phyloP scores from a whole-genome alignment of 2,113 vertebrate species.

The Ictidomys tridecemlineatus region DNA sequence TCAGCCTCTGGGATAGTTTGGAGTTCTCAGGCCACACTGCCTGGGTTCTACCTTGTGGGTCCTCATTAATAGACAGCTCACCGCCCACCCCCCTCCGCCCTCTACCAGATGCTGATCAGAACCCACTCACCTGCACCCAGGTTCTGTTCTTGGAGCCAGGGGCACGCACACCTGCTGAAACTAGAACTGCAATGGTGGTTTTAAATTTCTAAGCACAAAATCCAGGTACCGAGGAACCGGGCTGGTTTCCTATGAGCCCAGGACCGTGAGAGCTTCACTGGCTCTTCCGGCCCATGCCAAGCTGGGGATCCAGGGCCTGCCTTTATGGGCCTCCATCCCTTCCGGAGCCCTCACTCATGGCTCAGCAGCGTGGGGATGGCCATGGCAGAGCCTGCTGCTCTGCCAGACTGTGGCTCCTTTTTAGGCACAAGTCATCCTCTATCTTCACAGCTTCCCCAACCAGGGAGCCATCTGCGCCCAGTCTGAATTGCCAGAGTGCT shows the following conservation, averaged over 20 bases:
- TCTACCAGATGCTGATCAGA: not conserved
- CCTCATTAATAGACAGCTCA: not conserved
- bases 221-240: not conserved
- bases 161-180: fast-evolving
- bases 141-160: not conserved
- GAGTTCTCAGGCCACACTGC: not conserved
- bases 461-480: too few relatives aligned
- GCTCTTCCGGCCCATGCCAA: too few relatives aligned
- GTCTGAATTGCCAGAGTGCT: too few relatives aligned
- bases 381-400: not conserved
- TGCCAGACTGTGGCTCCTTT: not conserved
- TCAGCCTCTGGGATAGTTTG: not conserved
- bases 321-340: not conserved
- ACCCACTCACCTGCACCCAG: not conserved
- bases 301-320: not conserved
- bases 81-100: too few relatives aligned
- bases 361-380: not conserved
- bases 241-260: not conserved
- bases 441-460: too few relatives aligned
- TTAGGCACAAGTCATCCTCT: not conserved
- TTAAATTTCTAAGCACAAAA: not conserved
- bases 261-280: not conserved
- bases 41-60: not conserved
- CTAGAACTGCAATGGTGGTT: not conserved
- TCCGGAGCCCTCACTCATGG: too few relatives aligned